These are phyloP conservation scores for Axea sp. DNA, from an alignment of 2,888 invertebrate genomes.

Conservation along the genomic window DNA sequence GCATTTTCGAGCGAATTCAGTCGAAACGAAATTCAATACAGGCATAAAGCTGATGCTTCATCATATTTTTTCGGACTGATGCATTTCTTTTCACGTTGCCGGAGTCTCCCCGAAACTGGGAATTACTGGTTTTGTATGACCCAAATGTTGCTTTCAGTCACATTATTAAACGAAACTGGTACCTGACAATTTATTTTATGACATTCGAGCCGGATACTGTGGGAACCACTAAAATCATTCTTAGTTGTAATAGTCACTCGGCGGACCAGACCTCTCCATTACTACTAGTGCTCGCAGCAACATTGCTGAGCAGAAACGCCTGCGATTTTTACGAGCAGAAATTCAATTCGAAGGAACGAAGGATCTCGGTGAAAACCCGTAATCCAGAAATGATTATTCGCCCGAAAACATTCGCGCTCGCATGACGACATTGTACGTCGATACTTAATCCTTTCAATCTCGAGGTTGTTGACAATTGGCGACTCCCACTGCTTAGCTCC, in stretches of 20 bases:
- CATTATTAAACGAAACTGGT: conserved; percentile 62
- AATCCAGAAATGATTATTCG: conserved; percentile 4
- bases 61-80: conserved; percentile 52
- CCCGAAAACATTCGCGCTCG: background rate
- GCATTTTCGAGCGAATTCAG: conserved; percentile 31
- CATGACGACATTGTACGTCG: background rate
- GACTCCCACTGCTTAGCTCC: too few relatives aligned
- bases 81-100: conserved; percentile 40
- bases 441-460: background rate
- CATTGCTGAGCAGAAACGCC: background rate
- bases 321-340: conserved; percentile 31
- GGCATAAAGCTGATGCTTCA: conserved; percentile 40
- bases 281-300: conserved; percentile 46
- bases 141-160: conserved; percentile 60
- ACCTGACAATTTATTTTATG: conserved; percentile 67
- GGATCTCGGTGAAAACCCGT: conserved; percentile 23
- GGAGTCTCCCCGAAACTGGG: conserved; percentile 39
- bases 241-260: conserved; percentile 41
- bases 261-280: conserved; percentile 35
- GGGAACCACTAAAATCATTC: conserved; percentile 60
- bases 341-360: conserved; percentile 26
- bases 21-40: conserved; percentile 44
- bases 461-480: background rate
- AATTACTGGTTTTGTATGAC: conserved; percentile 60
- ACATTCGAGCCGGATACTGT: conserved; percentile 68